Evolutionary conservation across 2,888 invertebrate species (phyloP), one percentile per base, ranked within the genome.

Genomic region (Synanthedon myopaeformis): DNA sequence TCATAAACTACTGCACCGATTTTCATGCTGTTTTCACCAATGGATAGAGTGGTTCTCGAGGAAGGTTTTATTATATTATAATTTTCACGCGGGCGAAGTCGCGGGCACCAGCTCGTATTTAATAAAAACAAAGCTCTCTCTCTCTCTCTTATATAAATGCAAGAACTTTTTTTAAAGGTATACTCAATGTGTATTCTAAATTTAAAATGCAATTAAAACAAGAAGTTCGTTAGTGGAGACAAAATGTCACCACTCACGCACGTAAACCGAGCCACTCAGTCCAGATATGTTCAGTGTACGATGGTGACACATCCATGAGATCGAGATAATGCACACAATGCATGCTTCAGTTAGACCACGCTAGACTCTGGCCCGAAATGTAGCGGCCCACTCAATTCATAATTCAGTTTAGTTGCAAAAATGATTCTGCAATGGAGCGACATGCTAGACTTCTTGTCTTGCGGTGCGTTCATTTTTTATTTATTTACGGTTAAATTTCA

Each of bases 381-480:
- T 13, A 41, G 79, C 61, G 76, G 76, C 65, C 64, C 58, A 59
- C 65, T 81, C 83, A 86, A 35, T 35, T 35, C 35, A 35, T 35
- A 35, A 8, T 35, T 35, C 35, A 10, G 35, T 35, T 35, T 35
- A 35, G 86, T 86, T 74, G 74, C 72, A 76, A 78, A 69, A 69
- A 82, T 82, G 84, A 73, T 82, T 77, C 76, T 85, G 82, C 79
- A 82, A 78, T 84, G 83, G 80, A 79, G 79, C 73, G 86, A 86
- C 85, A 83, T 84, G 82, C 72, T 85, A 64, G 82, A 82, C 65
- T 82, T 82, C 70, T 74, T 85, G 63, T 70, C 72, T 60, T 83
- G 84, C 70, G 86, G 86, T 85, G 78, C 78, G 82, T 84, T 73
- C 63, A 19, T 62, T 57, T 58, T 59, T 58, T 57, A 13, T 12